Percentiles rank a stretch among this genome's conserved stretches.
phyloP scores from a whole-genome alignment of 2,888 invertebrate species.

The Scaptomyza polygonia region DNA sequence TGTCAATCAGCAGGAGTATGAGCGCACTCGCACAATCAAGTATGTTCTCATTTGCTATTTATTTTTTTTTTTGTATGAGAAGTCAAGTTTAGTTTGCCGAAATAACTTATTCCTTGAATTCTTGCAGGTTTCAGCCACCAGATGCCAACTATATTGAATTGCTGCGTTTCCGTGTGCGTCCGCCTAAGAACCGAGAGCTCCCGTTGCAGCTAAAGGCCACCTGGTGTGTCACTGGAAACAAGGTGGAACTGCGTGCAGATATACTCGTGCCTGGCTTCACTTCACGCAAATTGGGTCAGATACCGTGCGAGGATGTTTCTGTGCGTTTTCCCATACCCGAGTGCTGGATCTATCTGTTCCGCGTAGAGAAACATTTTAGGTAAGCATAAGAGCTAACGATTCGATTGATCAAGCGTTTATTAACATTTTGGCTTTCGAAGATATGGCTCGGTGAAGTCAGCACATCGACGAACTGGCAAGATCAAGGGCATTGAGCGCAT shows the following conservation, averaged over 20 bases:
- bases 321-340: conserved; percentile 99
- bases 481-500: conserved; percentile 96
- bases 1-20: conserved; percentile 96
- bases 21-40: conserved; percentile 93
- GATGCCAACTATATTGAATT: conserved; percentile 99
- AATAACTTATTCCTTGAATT: not conserved
- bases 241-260: conserved; percentile 97
- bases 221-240: conserved; percentile 94
- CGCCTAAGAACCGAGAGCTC: conserved; percentile 97
- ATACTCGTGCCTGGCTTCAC: conserved; percentile 98
- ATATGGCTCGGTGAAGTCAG: conserved; percentile 98
- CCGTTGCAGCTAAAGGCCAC: conserved; percentile 97
- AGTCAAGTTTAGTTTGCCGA: not conserved
- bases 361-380: conserved; percentile 97
- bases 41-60: conserved; percentile 80
- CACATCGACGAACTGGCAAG: conserved; percentile 94
- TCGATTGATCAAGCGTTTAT: not conserved
- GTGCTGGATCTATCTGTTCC: conserved; percentile 99
- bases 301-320: conserved; percentile 98
- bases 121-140: conserved; percentile 94
- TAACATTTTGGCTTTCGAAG: conserved; percentile 82
- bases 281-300: conserved; percentile 96
- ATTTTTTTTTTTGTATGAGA: not conserved
- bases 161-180: conserved; percentile 97
- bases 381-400: conserved; percentile 45